A percentile compares a stretch with the other conserved stretches of the same genome.
These are phyloP conservation scores for Musca vetustissima DNA, from an alignment of 1,140 invertebrate species.

Conservation along the genomic window DNA sequence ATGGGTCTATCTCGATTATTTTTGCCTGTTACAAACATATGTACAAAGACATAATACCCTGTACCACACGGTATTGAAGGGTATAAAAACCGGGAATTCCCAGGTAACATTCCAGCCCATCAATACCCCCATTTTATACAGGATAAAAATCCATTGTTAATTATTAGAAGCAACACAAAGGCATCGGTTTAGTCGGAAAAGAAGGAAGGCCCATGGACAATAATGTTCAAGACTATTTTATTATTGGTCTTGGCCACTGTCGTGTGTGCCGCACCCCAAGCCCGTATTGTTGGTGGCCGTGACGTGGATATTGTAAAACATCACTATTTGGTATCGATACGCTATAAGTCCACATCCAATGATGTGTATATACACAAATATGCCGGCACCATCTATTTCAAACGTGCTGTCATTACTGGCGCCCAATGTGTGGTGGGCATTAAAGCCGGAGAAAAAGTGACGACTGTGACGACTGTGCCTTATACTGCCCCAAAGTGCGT, in stretches of 20 bases:
- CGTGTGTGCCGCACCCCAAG: not conserved
- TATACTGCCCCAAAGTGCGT: conserved; percentile 52
- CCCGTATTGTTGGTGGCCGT: conserved; percentile 39
- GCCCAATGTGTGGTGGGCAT: conserved; percentile 41
- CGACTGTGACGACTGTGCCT: conserved; percentile 37
- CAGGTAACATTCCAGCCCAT: too few relatives aligned
- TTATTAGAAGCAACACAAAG: too few relatives aligned
- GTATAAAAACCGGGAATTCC: too few relatives aligned
- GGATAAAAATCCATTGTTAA: too few relatives aligned
- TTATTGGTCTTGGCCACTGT: not conserved
- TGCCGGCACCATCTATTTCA: conserved; percentile 40
- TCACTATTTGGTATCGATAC: conserved; percentile 45
- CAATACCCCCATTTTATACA: too few relatives aligned
- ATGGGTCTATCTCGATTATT: too few relatives aligned
- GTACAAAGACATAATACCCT: too few relatives aligned
- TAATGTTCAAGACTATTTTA: not conserved
- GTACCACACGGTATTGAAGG: too few relatives aligned
- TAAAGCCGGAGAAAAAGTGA: conserved; percentile 29
- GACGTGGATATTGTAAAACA: conserved; percentile 42
- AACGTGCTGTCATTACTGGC: conserved; percentile 36
- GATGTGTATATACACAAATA: conserved; percentile 40
- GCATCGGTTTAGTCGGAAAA: too few relatives aligned
- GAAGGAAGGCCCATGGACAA: too few relatives aligned
- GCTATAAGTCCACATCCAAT: conserved; percentile 30
- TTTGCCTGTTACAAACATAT: too few relatives aligned